Conservation (phyloP, 2,888 invertebrate genomes). For the Automeris io region DNA sequence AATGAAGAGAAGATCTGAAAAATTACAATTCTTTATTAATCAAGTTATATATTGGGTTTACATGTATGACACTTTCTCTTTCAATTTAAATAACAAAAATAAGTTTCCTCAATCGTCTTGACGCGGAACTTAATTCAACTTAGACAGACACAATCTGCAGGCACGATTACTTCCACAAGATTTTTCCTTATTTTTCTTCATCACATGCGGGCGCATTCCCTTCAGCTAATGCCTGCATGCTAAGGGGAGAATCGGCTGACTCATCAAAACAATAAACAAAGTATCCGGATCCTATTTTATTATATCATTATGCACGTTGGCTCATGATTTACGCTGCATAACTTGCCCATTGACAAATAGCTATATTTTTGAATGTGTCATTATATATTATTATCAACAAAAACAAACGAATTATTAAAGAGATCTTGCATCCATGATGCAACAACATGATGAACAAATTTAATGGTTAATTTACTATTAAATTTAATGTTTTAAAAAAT, state of each 20-base stretch:
- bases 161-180: slow-evolving; percentile 4
- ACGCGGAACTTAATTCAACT: slow-evolving; percentile 4
- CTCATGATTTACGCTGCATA: slow-evolving; percentile 73
- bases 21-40: no score
- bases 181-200: slow-evolving; percentile 40
- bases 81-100: not conserved
- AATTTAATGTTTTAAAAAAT: no score
- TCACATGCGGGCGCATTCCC: slow-evolving; percentile 59
- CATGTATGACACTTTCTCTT: no score
- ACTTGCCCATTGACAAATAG: slow-evolving; percentile 21
- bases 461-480: no score
- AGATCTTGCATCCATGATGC: no score
- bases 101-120: not conserved
- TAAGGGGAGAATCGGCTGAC: slow-evolving; percentile 59
- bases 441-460: no score
- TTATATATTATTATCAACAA: no score
- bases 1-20: no score
- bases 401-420: no score
- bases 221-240: slow-evolving; percentile 26
- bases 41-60: no score
- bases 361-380: no score
- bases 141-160: slow-evolving; percentile 10
- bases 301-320: slow-evolving; percentile 71
- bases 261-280: slow-evolving; percentile 79
- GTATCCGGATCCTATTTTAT: slow-evolving; percentile 72